Base-by-base conservation (phyloP, 1,140 invertebrate species). In the Ceratoteleas bidentatus region DNA sequence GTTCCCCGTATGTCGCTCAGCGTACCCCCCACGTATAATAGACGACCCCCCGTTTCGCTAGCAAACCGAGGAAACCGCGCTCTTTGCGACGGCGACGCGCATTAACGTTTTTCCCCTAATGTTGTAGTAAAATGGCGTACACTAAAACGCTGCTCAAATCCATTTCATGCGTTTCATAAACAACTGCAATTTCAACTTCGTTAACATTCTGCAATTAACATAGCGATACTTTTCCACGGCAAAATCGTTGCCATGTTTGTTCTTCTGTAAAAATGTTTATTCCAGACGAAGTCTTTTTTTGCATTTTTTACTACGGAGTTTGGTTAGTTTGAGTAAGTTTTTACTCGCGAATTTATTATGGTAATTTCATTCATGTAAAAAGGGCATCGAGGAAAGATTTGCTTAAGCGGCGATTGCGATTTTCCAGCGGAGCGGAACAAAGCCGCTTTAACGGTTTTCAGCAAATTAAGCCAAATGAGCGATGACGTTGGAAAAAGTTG, bases 1-100 rank as follows among this genome's bases (percentile, higher is more conserved):
- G 85, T 82, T 86, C 85, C 82, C 87, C 87, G 87, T 89, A 89
- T 88, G 88, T 90, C 86, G 86, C 84, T 80, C 78, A 75, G 70
- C 60, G 47, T 89, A 88, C 86, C 88, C 88, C 88, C 89, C 87
- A 86, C 84, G 88, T 89, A 85, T 77, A 75, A 82, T 81, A 83
- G 75, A 79, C 54, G 85, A 84, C 85, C 85, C 86, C 86, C 85
- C 85, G 85, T 84, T 85, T 61, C 43, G 85, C 61, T 47, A 84
- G 74, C 83, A 86, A 85, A 87, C 86, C 81, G 73, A 84, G 76
- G 72, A 86, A 87, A 86, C 84, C 82, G 64, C 86, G 76, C 70
- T 73, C 62, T 66, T 58, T 49, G 69, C 56, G 60, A 62, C 16
- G 15, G 16, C 64, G 45, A 58, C 8, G 77, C 64, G 15, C 49